These are phyloP conservation scores for Odocoileus hemionus DNA, from an alignment of 2,113 vertebrate genomes.

Conservation along the genomic window DNA sequence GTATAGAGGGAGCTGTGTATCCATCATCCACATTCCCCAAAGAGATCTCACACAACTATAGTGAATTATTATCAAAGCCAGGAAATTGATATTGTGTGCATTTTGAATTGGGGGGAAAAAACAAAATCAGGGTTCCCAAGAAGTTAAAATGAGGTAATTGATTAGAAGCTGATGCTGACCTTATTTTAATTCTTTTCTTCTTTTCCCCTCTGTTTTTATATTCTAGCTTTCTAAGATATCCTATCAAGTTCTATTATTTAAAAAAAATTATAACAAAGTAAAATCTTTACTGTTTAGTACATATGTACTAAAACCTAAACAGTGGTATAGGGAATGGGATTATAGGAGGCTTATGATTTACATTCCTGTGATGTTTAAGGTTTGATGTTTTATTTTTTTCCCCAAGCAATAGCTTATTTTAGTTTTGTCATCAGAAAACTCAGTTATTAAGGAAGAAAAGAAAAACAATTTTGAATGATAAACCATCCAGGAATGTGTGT, in stretches of 20 bases:
- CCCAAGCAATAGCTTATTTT: background rate
- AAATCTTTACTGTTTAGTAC: background rate
- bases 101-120: background rate
- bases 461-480: conserved; percentile 12
- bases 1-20: background rate
- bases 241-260: background rate
- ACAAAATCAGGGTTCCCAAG: background rate
- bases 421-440: conserved; percentile 4
- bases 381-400: background rate
- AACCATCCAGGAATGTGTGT: background rate
- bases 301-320: background rate
- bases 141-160: background rate
- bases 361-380: background rate
- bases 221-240: background rate
- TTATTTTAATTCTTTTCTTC: background rate
- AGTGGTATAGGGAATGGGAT: background rate
- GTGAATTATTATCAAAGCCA: background rate
- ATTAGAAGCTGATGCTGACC: background rate
- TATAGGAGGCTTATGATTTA: background rate
- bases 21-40: background rate
- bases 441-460: background rate
- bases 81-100: background rate
- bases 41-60: background rate
- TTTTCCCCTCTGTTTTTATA: background rate
- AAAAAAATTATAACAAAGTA: background rate